Evolutionary conservation across 2,888 invertebrate genomes (phyloP), one percentile per base, ranked within the genome.

Genomic region (Drosophila engyochracea): DNA sequence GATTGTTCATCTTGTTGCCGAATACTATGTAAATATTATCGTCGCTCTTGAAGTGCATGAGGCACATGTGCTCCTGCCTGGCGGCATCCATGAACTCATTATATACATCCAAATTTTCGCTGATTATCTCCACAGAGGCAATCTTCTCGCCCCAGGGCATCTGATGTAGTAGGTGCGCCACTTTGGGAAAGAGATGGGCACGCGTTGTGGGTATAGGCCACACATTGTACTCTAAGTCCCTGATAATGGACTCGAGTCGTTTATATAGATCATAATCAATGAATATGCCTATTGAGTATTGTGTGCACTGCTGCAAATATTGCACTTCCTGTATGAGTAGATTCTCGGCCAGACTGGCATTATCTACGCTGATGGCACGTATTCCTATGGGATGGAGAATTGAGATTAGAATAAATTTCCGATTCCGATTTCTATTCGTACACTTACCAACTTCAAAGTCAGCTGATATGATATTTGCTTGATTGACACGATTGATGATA

Each of bases 131-230:
- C 3, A 93, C 93, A 0, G 93, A 93, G n/a, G 93, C 92, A 39
- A 92, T 92, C 53, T 91, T 89, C 52, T 92, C 92, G 31, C 91
- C 92, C 93, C 93, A 93, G 0, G 94, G 93, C 93, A 93, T 91
- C 75, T 94, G 93, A 63, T 93, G 92, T 31, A 93, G 73, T 25
- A 93, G 78, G 55, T 93, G 93, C 0, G 93, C 92, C 10, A 92
- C 92, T 52, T 92, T 93, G 3, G 93, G 92, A 57, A 93, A 93
- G 3, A 93, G 69, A 28, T 91, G 79, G 0, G 66, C 58, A 1
- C 91, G 90, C 0, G 91, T 80, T 1, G 92, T 83, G 2, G 93
- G 92, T 72, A 93, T 91, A 12, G 93, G 90, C 93, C 93, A 94
- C 10, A 94, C 93, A 81, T 93, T 92, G 67, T 93, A 93, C 54